Evolutionary conservation across 2,797 vertebrate genomes (phyloP).

Genomic region (Cyclopterus lumpus): DNA sequence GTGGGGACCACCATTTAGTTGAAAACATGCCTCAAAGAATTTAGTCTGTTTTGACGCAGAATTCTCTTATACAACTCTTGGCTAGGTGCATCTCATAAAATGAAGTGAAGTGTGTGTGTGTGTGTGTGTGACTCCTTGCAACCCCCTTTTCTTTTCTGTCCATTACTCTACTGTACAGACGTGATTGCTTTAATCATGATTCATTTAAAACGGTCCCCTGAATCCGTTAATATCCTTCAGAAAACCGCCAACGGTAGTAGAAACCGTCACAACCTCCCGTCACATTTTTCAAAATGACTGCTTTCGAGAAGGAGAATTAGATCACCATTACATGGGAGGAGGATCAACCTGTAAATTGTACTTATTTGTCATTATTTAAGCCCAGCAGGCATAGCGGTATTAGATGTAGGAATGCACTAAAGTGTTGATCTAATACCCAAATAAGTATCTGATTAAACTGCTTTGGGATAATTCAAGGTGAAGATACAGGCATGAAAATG

Average conservation of each 20-base stretch:
- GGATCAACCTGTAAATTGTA: slow-evolving; percentile 34
- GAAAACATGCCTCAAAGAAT: slow-evolving; percentile 22
- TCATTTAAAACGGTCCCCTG: slow-evolving; percentile 38
- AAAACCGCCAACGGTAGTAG: slow-evolving; percentile 19
- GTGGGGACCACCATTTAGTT: slow-evolving; percentile 15
- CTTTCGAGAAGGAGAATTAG: slow-evolving; percentile 27
- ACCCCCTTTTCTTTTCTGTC: too few relatives aligned
- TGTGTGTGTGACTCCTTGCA: too few relatives aligned
- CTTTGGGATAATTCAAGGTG: slow-evolving; percentile 58
- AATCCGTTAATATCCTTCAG: slow-evolving; percentile 28
- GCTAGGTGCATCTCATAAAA: slow-evolving; percentile 2
- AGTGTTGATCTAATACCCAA: slow-evolving; percentile 38
- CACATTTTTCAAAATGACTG: slow-evolving; percentile 36
- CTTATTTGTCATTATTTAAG: slow-evolving; percentile 33
- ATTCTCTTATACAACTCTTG: not conserved
- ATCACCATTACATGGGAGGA: slow-evolving; percentile 35
- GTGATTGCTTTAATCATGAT: slow-evolving; percentile 41
- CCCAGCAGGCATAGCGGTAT: slow-evolving; percentile 16
- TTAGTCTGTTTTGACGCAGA: slow-evolving; percentile 22
- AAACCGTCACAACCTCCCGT: slow-evolving; percentile 22
- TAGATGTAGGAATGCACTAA: slow-evolving; percentile 29
- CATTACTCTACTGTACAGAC: slow-evolving; percentile 15
- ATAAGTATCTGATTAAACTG: slow-evolving; percentile 43
- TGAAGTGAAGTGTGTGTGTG: too few relatives aligned
- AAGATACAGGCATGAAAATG: slow-evolving; percentile 54